These are phyloP conservation scores for Grammomys dolichurus DNA, from an alignment of 2,113 vertebrate genomes.

Conservation along the genomic window DNA sequence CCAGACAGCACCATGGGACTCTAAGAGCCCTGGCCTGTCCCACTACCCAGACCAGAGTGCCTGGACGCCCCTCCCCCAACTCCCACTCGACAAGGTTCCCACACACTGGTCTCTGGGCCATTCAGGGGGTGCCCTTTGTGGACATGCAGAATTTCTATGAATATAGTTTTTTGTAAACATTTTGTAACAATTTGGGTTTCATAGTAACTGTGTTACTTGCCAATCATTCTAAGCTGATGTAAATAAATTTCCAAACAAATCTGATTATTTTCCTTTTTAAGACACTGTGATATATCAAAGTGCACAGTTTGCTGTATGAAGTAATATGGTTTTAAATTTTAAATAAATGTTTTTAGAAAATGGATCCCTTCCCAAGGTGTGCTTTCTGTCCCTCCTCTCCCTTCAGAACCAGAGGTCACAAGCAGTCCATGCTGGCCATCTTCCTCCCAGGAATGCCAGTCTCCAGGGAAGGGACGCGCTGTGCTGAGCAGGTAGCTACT, in stretches of 20 bases:
- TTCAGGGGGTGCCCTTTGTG: slow-evolving; percentile 96
- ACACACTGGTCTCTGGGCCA: slow-evolving; percentile 85
- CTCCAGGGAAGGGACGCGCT: background rate
- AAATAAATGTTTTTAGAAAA: slow-evolving; percentile 94
- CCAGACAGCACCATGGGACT: slow-evolving; percentile 60
- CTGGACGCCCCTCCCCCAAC: slow-evolving; percentile 64
- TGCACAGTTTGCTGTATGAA: slow-evolving; percentile 99
- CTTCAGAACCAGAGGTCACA: background rate
- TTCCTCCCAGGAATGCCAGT: background rate
- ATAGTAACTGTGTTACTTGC: slow-evolving; percentile 98
- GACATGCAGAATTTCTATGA: slow-evolving; percentile 99
- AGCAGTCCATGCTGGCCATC: no score
- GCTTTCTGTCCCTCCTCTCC: slow-evolving; percentile 39
- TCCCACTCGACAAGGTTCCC: slow-evolving; percentile 81
- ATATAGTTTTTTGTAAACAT: slow-evolving; percentile 99
- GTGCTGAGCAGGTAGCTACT: background rate
- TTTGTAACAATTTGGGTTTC: slow-evolving; percentile 98
- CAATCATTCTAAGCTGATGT: slow-evolving; percentile 93
- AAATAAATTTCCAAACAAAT: slow-evolving; percentile 92
- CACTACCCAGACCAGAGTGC: slow-evolving; percentile 80
- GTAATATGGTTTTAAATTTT: slow-evolving; percentile 99
- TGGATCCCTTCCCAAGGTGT: background rate
- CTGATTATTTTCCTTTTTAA: slow-evolving; percentile 97
- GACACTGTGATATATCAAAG: slow-evolving; percentile 99
- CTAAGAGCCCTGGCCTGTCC: slow-evolving; percentile 60